Percentiles rank a stretch among this genome's conserved stretches.
Conservation (phyloP, 1,140 invertebrate genomes). For the Diprion similis region DNA sequence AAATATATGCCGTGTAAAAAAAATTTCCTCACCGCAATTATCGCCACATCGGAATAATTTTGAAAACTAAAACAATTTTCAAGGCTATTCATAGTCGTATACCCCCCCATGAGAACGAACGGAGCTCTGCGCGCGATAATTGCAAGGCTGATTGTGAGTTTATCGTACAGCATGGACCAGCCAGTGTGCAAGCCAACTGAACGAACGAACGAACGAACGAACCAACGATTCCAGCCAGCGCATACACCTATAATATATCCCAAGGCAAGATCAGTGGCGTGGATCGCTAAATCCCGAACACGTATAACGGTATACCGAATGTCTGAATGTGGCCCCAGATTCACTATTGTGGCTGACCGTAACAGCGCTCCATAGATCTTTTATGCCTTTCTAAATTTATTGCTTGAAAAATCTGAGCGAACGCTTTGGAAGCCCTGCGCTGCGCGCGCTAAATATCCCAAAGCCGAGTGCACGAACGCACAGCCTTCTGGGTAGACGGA, state of each 20-base stretch:
- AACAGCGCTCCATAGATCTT: conserved; percentile 7
- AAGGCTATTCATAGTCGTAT: not conserved
- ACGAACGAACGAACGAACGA: not conserved
- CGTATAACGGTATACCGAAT: not conserved
- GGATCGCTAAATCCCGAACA: not conserved
- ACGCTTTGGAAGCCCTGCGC: too few relatives aligned
- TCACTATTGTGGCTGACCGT: conserved; percentile 5
- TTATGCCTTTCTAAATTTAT: conserved; percentile 8
- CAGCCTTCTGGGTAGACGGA: too few relatives aligned
- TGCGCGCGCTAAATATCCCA: too few relatives aligned
- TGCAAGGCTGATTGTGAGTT: conserved; percentile 2
- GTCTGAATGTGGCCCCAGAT: conserved; percentile 6
- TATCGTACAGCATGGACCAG: not conserved
- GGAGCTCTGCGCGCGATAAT: not conserved
- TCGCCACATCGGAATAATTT: not conserved
- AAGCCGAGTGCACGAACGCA: too few relatives aligned
- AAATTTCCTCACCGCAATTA: not conserved
- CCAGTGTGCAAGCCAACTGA: not conserved
- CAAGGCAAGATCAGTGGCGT: conserved; percentile 5
- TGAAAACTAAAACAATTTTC: not conserved
- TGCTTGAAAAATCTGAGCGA: not conserved
- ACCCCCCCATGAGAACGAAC: not conserved
- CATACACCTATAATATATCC: not conserved
- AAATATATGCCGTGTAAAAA: too few relatives aligned
- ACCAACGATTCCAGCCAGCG: not conserved